Evolutionary conservation across 37 sponge, comb jelly and placozoan species (phyloP).

Genomic region (Cliona cf. orientalis): DNA sequence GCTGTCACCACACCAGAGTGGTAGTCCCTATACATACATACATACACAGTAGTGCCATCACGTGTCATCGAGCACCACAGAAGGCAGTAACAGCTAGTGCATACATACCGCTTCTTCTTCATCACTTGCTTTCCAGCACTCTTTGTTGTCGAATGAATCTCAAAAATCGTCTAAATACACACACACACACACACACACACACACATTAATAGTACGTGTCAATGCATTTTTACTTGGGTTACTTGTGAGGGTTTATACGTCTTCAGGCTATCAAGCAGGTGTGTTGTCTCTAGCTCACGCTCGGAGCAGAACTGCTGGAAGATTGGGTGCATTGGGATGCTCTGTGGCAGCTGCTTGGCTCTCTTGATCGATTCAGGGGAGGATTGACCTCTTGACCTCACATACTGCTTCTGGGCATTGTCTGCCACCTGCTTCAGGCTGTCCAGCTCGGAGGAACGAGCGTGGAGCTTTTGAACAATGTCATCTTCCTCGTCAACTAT

Average conservation of each 20-base stretch:
- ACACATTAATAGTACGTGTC: neutral
- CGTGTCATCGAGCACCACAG: no score
- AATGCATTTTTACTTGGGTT: neutral
- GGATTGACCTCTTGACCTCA: constrained; percentile 66
- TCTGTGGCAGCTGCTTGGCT: constrained; percentile 66
- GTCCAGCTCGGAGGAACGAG: constrained; percentile 45
- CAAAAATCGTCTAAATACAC: constrained; percentile 75
- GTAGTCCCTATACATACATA: constrained; percentile 8
- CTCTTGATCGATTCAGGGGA: constrained; percentile 75
- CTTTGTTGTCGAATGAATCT: constrained; percentile 55
- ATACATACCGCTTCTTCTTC: constrained; percentile 54
- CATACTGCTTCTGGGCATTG: constrained; percentile 89
- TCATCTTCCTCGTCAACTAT: constrained; percentile 68
- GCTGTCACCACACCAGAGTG: constrained; percentile 29
- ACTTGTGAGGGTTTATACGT: constrained; percentile 70
- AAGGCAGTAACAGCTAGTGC: neutral
- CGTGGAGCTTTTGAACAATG: constrained; percentile 34
- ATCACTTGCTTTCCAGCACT: constrained; percentile 63
- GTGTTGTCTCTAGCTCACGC: constrained; percentile 20
- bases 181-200: neutral
- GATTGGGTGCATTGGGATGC: constrained; percentile 65
- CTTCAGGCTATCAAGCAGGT: constrained; percentile 52
- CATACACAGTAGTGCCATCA: no score
- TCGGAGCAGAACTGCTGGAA: constrained; percentile 49
- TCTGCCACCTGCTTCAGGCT: constrained; percentile 48